Conservation (phyloP, 2,797 vertebrate species). For the Mormyrus proboscirostris region DNA sequence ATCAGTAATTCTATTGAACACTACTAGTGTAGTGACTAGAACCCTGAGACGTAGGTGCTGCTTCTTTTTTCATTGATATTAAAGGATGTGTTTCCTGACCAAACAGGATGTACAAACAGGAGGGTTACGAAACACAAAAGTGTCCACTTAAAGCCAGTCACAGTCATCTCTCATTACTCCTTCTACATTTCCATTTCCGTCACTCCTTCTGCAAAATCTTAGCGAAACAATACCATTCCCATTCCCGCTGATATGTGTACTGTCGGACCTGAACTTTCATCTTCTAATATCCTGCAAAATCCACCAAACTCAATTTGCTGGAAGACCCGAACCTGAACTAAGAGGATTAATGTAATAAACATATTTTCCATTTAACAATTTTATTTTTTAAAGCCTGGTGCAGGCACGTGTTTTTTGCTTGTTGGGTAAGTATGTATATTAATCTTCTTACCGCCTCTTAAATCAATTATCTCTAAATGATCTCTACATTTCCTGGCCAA, state of each 20-base stretch:
- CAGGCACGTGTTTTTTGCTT: conserved; percentile 62
- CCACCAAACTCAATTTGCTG: conserved; percentile 69
- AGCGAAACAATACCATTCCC: conserved; percentile 32
- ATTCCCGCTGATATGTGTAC: conserved; percentile 39
- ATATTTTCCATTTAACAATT: conserved; percentile 69
- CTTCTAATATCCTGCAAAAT: conserved; percentile 69
- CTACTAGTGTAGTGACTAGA: not conserved
- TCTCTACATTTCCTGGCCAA: conserved; percentile 31
- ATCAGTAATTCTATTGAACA: not conserved
- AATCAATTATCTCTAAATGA: conserved; percentile 68
- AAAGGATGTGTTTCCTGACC: not conserved
- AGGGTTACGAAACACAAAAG: not conserved
- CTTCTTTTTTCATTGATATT: not conserved
- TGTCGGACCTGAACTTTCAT: conserved; percentile 41
- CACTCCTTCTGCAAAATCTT: not conserved
- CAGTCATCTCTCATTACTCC: not conserved
- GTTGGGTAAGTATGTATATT: conserved; percentile 57
- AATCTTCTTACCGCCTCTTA: conserved; percentile 66
- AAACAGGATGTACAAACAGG: not conserved
- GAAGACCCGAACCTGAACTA: conserved; percentile 71
- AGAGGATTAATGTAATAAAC: conserved; percentile 74
- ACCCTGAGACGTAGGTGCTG: not conserved
- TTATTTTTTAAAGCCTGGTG: conserved; percentile 71
- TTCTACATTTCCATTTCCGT: not conserved
- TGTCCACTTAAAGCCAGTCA: not conserved